A percentile compares a stretch with the other conserved stretches of the same genome.
These are phyloP conservation scores for Uria lomvia DNA, from an alignment of 2,113 vertebrate genomes.

Conservation along the genomic window DNA sequence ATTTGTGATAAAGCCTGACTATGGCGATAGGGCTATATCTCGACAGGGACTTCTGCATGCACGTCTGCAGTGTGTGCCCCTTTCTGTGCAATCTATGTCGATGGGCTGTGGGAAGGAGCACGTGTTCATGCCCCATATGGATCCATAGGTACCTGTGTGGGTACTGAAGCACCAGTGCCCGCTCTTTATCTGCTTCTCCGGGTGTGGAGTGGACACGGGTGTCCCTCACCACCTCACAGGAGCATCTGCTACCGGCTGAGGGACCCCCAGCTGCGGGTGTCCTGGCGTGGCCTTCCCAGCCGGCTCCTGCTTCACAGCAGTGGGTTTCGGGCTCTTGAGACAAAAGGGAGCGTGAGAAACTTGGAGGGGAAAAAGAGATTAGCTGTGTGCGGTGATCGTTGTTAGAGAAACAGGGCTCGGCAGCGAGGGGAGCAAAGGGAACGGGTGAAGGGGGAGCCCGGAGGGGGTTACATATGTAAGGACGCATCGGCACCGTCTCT, in stretches of 20 bases:
- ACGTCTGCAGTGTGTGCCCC: neutral
- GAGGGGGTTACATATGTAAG: conserved; percentile 18
- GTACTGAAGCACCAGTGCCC: rapidly evolving
- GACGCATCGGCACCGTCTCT: neutral
- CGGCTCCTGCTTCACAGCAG: neutral
- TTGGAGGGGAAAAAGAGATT: neutral
- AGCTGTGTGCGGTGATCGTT: neutral
- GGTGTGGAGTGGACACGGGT: neutral
- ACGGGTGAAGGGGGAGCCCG: neutral
- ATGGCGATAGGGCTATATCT: rapidly evolving
- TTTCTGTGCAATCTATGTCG: rapidly evolving
- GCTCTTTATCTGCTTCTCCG: neutral
- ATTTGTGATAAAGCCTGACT: neutral
- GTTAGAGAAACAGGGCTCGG: neutral
- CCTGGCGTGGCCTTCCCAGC: neutral
- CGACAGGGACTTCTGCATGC: rapidly evolving
- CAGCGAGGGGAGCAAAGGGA: neutral
- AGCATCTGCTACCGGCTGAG: neutral
- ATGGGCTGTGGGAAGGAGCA: rapidly evolving
- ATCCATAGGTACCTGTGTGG: neutral
- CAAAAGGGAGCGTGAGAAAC: conserved; percentile 40
- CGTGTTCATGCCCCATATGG: rapidly evolving
- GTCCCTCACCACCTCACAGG: neutral
- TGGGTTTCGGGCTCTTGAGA: neutral
- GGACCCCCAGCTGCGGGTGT: neutral